These are phyloP conservation scores for Ophonus ardosiacus DNA, from an alignment of 2,888 invertebrate species.

Conservation along the genomic window DNA sequence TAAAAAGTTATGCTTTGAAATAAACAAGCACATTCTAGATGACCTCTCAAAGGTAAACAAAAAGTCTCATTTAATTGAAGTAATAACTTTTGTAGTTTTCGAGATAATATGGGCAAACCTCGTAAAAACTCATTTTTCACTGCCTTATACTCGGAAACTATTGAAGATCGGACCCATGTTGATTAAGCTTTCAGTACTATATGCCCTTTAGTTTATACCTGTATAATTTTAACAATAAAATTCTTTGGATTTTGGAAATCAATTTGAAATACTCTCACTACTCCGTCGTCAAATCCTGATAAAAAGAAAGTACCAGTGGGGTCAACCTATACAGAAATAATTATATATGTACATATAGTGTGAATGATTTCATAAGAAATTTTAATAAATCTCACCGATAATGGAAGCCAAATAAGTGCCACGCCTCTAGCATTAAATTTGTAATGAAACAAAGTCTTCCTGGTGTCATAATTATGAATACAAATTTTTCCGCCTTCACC, in stretches of 20 bases:
- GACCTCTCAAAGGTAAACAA: too few relatives aligned
- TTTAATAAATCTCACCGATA: background rate
- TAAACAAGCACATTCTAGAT: too few relatives aligned
- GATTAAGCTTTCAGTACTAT: too few relatives aligned
- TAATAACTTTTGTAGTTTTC: too few relatives aligned
- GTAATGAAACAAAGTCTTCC: conserved; percentile 80
- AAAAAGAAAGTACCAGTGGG: conserved; percentile 81
- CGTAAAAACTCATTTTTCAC: too few relatives aligned
- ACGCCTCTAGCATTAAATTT: conserved; percentile 79
- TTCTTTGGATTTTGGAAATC: conserved; percentile 1
- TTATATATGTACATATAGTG: background rate
- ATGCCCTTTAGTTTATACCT: too few relatives aligned
- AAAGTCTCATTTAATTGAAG: too few relatives aligned
- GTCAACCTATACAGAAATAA: conserved; percentile 77
- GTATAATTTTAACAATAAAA: background rate
- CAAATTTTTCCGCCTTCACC: conserved; percentile 86
- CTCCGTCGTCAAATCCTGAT: conserved; percentile 85
- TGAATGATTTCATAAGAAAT: background rate
- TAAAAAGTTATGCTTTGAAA: too few relatives aligned
- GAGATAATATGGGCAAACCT: too few relatives aligned
- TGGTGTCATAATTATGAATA: conserved; percentile 83
- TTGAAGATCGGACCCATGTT: too few relatives aligned
- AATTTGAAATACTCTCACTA: conserved; percentile 78
- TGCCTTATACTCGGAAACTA: too few relatives aligned
- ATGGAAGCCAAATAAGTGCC: conserved; percentile 84